phyloP scores from a whole-genome alignment of 2,888 invertebrate species.

The Leistus spinibarbis region DNA sequence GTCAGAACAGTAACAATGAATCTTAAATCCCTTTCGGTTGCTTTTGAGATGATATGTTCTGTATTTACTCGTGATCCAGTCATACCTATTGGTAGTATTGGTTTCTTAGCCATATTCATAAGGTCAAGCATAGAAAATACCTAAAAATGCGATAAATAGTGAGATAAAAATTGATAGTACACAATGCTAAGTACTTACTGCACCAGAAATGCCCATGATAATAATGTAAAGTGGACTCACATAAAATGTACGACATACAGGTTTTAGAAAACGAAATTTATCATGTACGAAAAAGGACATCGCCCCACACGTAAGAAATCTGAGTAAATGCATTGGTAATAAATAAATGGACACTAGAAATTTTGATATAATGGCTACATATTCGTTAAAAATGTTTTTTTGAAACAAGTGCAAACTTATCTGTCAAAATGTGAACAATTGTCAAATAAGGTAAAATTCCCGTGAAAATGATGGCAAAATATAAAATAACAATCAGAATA shows the following conservation, averaged over 20 bases:
- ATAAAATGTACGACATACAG: not conserved
- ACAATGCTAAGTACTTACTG: not conserved
- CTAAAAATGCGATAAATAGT: not conserved
- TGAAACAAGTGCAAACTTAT: not conserved
- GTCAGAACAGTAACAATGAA: conserved; percentile 53
- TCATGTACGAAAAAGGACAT: not conserved
- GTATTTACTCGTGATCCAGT: conserved; percentile 48
- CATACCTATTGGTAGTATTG: conserved; percentile 49
- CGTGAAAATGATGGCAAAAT: not conserved
- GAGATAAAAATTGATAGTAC: not conserved
- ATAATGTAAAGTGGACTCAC: not conserved
- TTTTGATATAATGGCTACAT: not conserved
- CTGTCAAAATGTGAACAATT: not conserved
- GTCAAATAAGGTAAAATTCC: not conserved
- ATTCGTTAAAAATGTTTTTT: not conserved
- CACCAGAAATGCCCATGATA: conserved; percentile 8
- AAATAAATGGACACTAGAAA: not conserved
- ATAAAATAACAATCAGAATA: not conserved
- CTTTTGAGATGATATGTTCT: conserved; percentile 48
- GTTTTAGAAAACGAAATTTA: not conserved
- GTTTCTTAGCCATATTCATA: not conserved
- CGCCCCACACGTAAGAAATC: not conserved
- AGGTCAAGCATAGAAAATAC: not conserved
- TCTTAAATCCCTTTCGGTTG: conserved; percentile 53
- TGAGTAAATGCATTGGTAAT: not conserved